Evolutionary conservation across 2,113 vertebrate genomes (phyloP).

Genomic region (Stomatorhinus ivindoensis): DNA sequence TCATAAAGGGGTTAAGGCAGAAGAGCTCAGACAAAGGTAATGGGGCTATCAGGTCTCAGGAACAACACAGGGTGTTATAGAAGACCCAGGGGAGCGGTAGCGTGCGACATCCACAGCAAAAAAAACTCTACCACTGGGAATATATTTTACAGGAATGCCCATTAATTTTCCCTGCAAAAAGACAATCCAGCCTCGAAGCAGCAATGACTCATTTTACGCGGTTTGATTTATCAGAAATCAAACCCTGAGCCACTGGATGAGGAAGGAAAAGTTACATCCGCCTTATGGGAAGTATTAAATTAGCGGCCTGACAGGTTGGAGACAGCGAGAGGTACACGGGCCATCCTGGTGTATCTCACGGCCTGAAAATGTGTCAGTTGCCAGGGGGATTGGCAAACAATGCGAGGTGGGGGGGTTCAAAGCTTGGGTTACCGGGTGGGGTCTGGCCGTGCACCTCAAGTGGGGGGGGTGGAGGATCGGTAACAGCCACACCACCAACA

Average conservation of each 20-base stretch:
- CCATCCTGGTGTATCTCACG: slow-evolving; percentile 34
- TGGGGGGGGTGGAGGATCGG: slow-evolving; percentile 37
- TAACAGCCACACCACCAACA: slow-evolving; percentile 22
- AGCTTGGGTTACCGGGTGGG: slow-evolving; percentile 50
- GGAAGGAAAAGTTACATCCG: slow-evolving; percentile 32
- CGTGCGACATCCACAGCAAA: slow-evolving; percentile 17
- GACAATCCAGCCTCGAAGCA: slow-evolving; percentile 28
- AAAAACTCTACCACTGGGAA: slow-evolving; percentile 22
- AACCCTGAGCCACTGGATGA: slow-evolving; percentile 47
- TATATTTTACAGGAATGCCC: slow-evolving; percentile 30
- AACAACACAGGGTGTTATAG: not conserved
- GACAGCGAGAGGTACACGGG: slow-evolving; percentile 26
- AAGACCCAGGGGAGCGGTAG: slow-evolving; percentile 17
- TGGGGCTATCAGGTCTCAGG: slow-evolving; percentile 15
- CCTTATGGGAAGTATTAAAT: slow-evolving; percentile 47
- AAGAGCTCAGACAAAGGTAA: not conserved
- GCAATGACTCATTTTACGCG: slow-evolving; percentile 61
- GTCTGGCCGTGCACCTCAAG: slow-evolving; percentile 44
- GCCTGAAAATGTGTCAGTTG: slow-evolving; percentile 45
- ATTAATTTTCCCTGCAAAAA: slow-evolving; percentile 47
- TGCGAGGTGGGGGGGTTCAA: slow-evolving; percentile 32
- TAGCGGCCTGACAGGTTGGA: slow-evolving; percentile 45
- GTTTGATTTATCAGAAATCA: slow-evolving; percentile 66
- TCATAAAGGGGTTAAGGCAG: slow-evolving; percentile 21
- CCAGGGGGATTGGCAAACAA: slow-evolving; percentile 40